Percentiles rank a stretch among this genome's conserved stretches.
These are phyloP conservation scores for Sesia apiformis DNA, from an alignment of 2,888 invertebrate genomes.

Conservation along the genomic window DNA sequence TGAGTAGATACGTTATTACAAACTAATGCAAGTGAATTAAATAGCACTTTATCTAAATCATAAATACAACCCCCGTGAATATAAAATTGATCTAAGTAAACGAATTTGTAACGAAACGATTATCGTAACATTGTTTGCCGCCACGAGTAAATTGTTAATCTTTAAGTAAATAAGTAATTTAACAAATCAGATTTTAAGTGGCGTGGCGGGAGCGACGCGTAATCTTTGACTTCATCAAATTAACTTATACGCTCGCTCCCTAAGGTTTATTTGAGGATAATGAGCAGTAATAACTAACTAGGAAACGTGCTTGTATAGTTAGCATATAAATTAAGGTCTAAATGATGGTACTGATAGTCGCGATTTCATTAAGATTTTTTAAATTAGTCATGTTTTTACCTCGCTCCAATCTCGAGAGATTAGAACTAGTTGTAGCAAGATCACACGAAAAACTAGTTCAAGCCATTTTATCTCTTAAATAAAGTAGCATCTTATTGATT, in stretches of 20 bases:
- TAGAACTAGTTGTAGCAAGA: neutral
- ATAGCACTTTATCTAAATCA: conserved; percentile 3
- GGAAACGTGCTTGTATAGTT: conserved; percentile 30
- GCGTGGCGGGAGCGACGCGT: conserved; percentile 23
- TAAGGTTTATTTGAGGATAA: conserved; percentile 49
- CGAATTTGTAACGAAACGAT: neutral
- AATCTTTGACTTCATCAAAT: conserved; percentile 54
- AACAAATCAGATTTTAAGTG: conserved; percentile 52
- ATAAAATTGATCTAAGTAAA: conserved; percentile 9
- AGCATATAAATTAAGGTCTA: conserved; percentile 26
- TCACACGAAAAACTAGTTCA: neutral
- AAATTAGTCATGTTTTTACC: neutral
- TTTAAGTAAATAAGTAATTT: conserved; percentile 53
- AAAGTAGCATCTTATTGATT: no score
- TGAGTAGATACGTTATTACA: neutral
- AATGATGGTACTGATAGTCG: conserved; percentile 9
- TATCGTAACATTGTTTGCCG: neutral
- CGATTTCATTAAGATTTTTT: conserved; percentile 7
- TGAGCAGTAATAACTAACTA: conserved; percentile 45
- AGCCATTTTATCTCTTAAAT: neutral
- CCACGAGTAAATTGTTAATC: conserved; percentile 21
- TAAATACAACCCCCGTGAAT: conserved; percentile 7
- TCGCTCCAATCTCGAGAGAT: neutral
- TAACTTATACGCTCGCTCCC: conserved; percentile 39
- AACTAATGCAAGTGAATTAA: neutral